Conservation (phyloP, 2,888 invertebrate species). For the Stomorhina lunata region DNA sequence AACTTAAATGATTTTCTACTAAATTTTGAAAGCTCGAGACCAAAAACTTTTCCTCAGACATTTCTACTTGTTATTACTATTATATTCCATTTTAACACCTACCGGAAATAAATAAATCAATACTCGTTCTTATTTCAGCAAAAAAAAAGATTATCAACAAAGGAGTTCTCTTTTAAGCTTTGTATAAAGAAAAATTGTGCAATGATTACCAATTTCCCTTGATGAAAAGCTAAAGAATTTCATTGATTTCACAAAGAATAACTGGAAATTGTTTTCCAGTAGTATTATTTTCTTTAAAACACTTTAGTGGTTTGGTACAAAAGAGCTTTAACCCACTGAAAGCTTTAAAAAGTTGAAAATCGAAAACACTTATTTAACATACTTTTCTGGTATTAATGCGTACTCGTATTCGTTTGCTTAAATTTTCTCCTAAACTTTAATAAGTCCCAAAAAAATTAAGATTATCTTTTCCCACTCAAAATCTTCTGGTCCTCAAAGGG, state of each 20-base stretch:
- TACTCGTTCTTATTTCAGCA: background rate
- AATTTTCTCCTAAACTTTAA: too few relatives aligned
- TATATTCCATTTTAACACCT: background rate
- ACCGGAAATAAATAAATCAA: slow-evolving; percentile 39
- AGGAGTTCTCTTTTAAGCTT: background rate
- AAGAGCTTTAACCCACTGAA: too few relatives aligned
- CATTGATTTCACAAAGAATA: slow-evolving; percentile 35
- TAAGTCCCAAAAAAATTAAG: too few relatives aligned
- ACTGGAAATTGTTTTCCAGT: background rate
- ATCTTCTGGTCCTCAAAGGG: too few relatives aligned
- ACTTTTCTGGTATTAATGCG: too few relatives aligned
- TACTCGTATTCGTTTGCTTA: too few relatives aligned
- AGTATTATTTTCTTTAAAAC: background rate
- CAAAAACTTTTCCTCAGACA: background rate
- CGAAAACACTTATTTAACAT: too few relatives aligned
- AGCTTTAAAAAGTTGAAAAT: too few relatives aligned
- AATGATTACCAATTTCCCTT: slow-evolving; percentile 29
- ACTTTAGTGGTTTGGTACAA: background rate
- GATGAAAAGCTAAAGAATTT: slow-evolving; percentile 22
- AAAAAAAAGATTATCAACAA: background rate
- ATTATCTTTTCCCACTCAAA: too few relatives aligned
- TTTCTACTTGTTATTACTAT: background rate
- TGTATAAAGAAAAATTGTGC: slow-evolving; percentile 13
- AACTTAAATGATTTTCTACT: background rate
- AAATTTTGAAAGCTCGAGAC: background rate